Evolutionary conservation across 1,140 invertebrate species (phyloP), one percentile per base, ranked within the genome.

Genomic region (Uloborus diversus): DNA sequence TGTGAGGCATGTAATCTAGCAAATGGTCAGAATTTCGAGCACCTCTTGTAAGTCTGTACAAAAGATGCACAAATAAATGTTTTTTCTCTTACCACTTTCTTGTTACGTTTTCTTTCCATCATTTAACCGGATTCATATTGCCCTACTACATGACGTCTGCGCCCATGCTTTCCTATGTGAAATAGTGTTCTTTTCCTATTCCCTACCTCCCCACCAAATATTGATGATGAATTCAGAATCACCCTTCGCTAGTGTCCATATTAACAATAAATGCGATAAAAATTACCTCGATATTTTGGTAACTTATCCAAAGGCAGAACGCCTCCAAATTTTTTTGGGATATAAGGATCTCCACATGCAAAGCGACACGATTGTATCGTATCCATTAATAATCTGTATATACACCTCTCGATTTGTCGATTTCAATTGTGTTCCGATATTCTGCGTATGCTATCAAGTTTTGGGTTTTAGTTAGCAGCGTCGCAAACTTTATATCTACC

Each of bases 381-480:
- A 42, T 42, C 14, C 14, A 7, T 42, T 71, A 59, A 59, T 28
- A 71, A 42, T 71, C 35, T 1, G 53, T 71, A 9, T 20, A 59
- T 1, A 71, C 35, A 14, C n/a, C 30, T 2, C 69, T 0, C 14
- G 69, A 13, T 17, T 59, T 27, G 7, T 71, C 56, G 9, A 70
- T 70, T 37, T 71, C 51, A 14, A 73, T 42, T 11, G 23, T 30
- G 20, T 37, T 59, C 30, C 53, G 13, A 30, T 59, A 73, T 47
- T 73, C 69, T 17, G 56, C 53, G 20, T 42, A 61, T 1, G 61
- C 56, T 33, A 71, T 59, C 25, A 73, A 37, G 42, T 13, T 42
- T 20, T 20, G 20, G 11, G 69, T 73, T 25, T 73, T 33, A 0
- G 68, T 3, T 4, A 73, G 25, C 7, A 56, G 13, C 0, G 9